Evolutionary conservation across 2,888 invertebrate species (phyloP), one percentile per base, ranked within the genome.

Genomic region (Pegoplata infirma): DNA sequence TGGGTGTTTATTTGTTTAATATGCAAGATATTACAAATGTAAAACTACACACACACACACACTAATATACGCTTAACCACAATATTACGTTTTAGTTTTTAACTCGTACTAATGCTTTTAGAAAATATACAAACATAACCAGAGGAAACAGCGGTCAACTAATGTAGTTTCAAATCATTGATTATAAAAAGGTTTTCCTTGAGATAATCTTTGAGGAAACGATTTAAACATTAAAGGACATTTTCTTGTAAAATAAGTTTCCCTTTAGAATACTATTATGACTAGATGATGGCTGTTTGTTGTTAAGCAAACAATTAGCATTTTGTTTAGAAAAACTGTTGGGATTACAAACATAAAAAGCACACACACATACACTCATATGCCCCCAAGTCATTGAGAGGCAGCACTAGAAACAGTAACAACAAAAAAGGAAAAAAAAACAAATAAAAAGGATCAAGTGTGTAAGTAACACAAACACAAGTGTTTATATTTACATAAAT

Each of bases 401-500:
- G 28, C 28, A 8, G 2, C 17, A 2, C 2, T 5, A 19, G 19
- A 19, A 47, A 28, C n/a, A 49, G 12, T 0, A 23, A n/a, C 23
- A 51, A 51, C 21, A 51, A 19, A 51, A 8, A 23, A 40, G 23
- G 21, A n/a, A 51, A n/a, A n/a, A n/a, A n/a, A 51, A 49, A 21
- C n/a, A 32, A 49, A 21, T 2, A 44, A 40, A 49, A 36, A 51
- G 49, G 36, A 36, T 51, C 63, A 28, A 32, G 32, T 53, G 23
- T 64, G 36, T n/a, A 17, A 64, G 23, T 23, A 40, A 64, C 21
- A 53, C 23, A 8, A 64, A 12, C 12, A 64, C 36, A 64, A 64
- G 23, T 64, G 64, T 64, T 64, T 64, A 64, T 21, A 51, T 53
- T 64, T 64, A 16, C 36, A 64, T 53, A 64, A 64, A 51, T 23